Evolutionary conservation across 2,888 invertebrate genomes (phyloP), one percentile per base, ranked within the genome.

Genomic region (Proisotoma minuta): DNA sequence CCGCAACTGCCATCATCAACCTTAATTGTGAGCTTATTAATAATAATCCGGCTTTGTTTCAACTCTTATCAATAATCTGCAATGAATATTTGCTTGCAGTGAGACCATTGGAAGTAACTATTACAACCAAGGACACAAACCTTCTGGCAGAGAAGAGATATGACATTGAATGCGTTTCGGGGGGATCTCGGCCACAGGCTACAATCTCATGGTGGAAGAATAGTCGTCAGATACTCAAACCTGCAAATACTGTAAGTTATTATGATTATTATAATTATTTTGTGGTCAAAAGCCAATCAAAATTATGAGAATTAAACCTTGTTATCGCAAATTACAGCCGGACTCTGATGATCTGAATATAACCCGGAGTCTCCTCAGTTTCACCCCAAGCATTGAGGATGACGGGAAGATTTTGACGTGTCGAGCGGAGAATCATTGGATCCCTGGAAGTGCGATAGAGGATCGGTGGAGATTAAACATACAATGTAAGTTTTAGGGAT

Each of bases 141-240:
- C 84, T 93, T 60, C 59, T 68, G 53, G 90, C 91, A 0, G 91
- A 90, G 76, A 88, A 88, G 77, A 84, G 87, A 68, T 91, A 91
- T 78, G 89, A 91, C 75, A 85, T 93, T 65, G 91, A 91, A 77
- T 93, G 93, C 78, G 85, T 87, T 76, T 88, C 91, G 62, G 85
- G 87, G 0, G 93, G 93, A 59, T 92, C 92, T 15, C 83, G 89
- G 69, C 92, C 93, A 5, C 87, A 89, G 68, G 91, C 92, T 2
- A 82, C 85, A 62, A 88, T 93, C 76, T 88, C 89, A 52, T 93
- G 93, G 93, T 92, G 90, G 90, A 90, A 89, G 78, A 88, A 87
- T 74, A 89, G 86, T 76, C 83, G 87, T 74, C 88, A 87, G 78
- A 83, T 91, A 70, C 88, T 87, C 79, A 84, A 86, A 77, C 82